These are phyloP conservation scores for Tetrao urogallus DNA, from an alignment of 2,113 vertebrate species.

Conservation along the genomic window DNA sequence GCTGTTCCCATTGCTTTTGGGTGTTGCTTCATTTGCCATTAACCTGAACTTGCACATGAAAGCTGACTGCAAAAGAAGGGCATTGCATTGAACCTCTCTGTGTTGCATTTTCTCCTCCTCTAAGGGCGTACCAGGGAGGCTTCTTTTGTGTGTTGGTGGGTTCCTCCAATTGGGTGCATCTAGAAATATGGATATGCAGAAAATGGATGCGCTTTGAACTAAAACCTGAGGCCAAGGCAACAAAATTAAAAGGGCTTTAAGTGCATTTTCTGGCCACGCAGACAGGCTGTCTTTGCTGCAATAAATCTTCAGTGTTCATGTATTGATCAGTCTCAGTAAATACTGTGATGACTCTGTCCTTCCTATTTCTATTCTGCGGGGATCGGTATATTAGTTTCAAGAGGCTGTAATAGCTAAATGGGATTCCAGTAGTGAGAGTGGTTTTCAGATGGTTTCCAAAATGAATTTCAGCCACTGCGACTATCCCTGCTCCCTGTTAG, in stretches of 20 bases:
- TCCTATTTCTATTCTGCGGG: not conserved
- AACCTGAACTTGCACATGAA: rapidly evolving
- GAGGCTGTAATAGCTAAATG: slow-evolving; percentile 45
- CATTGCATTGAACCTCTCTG: not conserved
- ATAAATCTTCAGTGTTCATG: slow-evolving; percentile 39
- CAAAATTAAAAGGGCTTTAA: slow-evolving; percentile 44
- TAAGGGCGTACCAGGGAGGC: not conserved
- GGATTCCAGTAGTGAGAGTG: slow-evolving; percentile 31
- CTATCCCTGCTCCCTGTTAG: not conserved
- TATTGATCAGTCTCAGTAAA: slow-evolving; percentile 63
- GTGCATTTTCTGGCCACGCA: slow-evolving; percentile 25
- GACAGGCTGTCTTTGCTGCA: slow-evolving; percentile 33
- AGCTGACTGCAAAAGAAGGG: not conserved
- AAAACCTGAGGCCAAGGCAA: not conserved
- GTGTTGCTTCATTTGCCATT: not conserved
- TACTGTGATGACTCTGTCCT: slow-evolving; percentile 18
- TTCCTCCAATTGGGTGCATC: not conserved
- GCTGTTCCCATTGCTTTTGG: not conserved
- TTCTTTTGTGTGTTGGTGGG: rapidly evolving
- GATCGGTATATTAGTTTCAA: not conserved
- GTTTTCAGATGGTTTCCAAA: slow-evolving; percentile 48
- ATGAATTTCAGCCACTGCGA: not conserved
- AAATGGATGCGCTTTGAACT: not conserved
- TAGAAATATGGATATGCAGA: not conserved
- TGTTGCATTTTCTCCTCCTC: not conserved